These are phyloP conservation scores for Pteria penguin DNA, from an alignment of 2,888 invertebrate species.

Conservation along the genomic window DNA sequence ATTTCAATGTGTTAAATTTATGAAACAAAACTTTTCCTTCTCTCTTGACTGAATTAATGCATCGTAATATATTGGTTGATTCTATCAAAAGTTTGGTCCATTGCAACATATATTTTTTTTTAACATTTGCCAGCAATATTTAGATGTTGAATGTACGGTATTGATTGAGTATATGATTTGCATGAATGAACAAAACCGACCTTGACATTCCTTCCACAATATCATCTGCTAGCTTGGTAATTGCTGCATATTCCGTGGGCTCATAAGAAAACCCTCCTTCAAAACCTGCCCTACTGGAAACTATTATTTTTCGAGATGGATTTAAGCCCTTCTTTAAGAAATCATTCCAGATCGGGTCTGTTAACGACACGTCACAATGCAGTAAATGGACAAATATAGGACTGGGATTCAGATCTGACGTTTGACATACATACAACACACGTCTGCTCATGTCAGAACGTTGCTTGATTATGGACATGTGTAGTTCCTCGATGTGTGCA, in stretches of 20 bases:
- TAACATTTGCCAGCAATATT: too few species aligned
- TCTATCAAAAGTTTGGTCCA: too few species aligned
- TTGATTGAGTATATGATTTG: too few species aligned
- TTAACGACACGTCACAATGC: constrained; percentile 51
- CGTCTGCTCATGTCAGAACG: constrained; percentile 44
- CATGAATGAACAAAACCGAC: too few species aligned
- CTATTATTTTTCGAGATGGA: constrained; percentile 9
- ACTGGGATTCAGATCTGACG: constrained; percentile 25
- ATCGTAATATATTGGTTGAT: too few species aligned
- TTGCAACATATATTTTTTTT: too few species aligned
- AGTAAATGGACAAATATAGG: constrained; percentile 58
- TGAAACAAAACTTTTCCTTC: too few species aligned
- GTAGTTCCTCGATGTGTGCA: constrained; percentile 70
- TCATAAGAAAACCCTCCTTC: constrained; percentile 39
- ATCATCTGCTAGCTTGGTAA: constrained; percentile 54
- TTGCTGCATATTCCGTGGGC: constrained; percentile 46
- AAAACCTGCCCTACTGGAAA: constrained; percentile 3
- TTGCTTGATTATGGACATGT: constrained; percentile 68
- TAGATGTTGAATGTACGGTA: too few species aligned
- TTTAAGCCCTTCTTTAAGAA: not conserved
- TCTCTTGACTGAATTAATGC: too few species aligned
- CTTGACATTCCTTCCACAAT: constrained; percentile 40
- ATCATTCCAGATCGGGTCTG: constrained; percentile 56
- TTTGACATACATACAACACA: constrained; percentile 62
- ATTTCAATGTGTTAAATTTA: too few species aligned